Conservation (phyloP, 1,140 invertebrate species). For the Heliothis subflexa region DNA sequence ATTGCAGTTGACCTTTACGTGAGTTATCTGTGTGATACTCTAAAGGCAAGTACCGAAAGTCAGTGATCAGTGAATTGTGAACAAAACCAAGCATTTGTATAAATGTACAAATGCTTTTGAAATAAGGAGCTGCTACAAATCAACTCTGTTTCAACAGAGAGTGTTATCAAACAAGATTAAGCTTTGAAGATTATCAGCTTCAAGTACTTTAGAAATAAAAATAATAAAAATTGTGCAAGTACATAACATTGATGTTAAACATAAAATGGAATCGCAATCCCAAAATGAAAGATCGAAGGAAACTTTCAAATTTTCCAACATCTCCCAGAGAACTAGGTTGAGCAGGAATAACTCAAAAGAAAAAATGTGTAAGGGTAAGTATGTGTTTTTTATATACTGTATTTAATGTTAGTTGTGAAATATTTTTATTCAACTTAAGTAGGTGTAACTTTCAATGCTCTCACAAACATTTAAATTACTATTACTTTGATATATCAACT, state of each 20-base stretch:
- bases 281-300: conserved; percentile 5
- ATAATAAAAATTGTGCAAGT: background rate
- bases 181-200: background rate
- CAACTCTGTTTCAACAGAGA: background rate
- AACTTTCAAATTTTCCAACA: background rate
- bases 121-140: no score
- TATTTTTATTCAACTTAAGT: no score
- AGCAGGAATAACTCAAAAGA: background rate
- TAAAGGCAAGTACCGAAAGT: background rate
- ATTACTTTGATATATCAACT: no score
- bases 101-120: no score
- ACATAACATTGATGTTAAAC: conserved; percentile 3
- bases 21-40: background rate
- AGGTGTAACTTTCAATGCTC: no score
- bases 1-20: background rate
- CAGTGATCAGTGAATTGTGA: background rate
- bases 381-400: background rate
- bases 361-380: conserved; percentile 1
- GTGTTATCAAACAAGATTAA: background rate
- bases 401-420: background rate
- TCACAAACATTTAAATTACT: no score
- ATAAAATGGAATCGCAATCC: background rate
- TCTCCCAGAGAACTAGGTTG: background rate
- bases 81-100: background rate
- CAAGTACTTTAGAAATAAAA: background rate